Percentiles rank a stretch among this genome's conserved stretches.
Conservation (phyloP, 2,888 invertebrate species). For the Geotrupes spiniger region DNA sequence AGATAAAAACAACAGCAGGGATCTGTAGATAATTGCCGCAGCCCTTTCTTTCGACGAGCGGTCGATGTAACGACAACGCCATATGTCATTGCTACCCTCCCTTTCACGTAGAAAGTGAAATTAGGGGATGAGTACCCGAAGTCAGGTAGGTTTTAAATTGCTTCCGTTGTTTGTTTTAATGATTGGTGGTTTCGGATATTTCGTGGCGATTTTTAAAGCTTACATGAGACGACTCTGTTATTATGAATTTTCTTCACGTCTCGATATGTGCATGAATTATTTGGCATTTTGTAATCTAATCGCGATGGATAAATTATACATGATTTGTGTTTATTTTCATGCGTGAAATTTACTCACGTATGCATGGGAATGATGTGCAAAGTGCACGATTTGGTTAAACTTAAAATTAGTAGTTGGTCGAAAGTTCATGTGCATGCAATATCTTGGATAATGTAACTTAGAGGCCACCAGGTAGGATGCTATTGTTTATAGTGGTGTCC, state of each 20-base stretch:
- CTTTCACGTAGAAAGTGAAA: constrained; percentile 15
- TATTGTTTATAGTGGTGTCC: too few relatives aligned
- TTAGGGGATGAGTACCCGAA: constrained; percentile 18
- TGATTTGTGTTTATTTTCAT: background rate
- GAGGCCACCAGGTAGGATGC: background rate
- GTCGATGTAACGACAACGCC: constrained; percentile 26
- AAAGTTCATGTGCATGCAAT: background rate
- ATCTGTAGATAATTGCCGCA: constrained; percentile 19
- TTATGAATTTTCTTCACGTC: too few relatives aligned
- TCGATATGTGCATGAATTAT: too few relatives aligned
- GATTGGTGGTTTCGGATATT: constrained; percentile 15
- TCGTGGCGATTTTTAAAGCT: constrained; percentile 2
- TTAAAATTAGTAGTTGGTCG: background rate
- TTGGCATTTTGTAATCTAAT: too few relatives aligned
- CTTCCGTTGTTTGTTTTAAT: constrained; percentile 16
- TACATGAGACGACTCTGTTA: too few relatives aligned
- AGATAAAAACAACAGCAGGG: constrained; percentile 26
- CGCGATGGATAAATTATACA: too few relatives aligned
- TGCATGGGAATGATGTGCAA: background rate
- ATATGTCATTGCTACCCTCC: constrained; percentile 28
- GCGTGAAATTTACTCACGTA: constrained; percentile 7
- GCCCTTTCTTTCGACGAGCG: constrained; percentile 27
- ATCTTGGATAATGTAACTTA: background rate
- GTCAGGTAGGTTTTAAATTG: constrained; percentile 6
- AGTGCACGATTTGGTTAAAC: too few relatives aligned